Base-by-base conservation (phyloP, 2,888 invertebrate species). In the Patella pellucida region DNA sequence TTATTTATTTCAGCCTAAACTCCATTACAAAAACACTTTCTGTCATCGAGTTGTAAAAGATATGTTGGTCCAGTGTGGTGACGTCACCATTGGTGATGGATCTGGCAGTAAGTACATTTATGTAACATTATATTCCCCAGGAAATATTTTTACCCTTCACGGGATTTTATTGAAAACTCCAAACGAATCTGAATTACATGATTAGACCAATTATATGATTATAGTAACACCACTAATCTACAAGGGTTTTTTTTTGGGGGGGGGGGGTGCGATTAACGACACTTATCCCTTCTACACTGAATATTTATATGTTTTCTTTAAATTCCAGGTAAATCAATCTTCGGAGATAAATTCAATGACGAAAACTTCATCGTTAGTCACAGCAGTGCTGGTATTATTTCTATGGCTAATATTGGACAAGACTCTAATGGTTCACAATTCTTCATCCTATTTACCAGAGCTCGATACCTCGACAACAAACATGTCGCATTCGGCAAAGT, bases 381-480 rank as follows among this genome's bases (percentile, higher is more conserved):
- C 83, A 83, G 85, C 51, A 84, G 87, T 23, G 81, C 87, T 9
- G 91, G 91, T 16, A 89, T 89, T 83, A 87, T 91, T 12, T 87
- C 90, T 74, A 91, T 91, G 91, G 91, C 91, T 12, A 91, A 91
- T 84, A 88, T 90, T 77, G 91, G 91, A 27, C 79, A 78, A 76
- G 90, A 91, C 83, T 89, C 90, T 27, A 91, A 91, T 82, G 89
- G 90, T 16, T 90, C 90, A 5, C 91, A 91, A 84, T 91, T 91
- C 85, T 91, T 89, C 85, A 87, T 91, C 77, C 81, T 87, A 16
- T 84, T 91, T 31, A 88, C 84, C 75, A 89, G 87, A 72, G 86
- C 89, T 50, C 84, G 91, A 73, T 91, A 90, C 90, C 80, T 91
- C 68, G 90, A 91, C 78, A 84, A 85, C 41, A 89, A 88, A 76